Conservation (phyloP, 2,888 invertebrate genomes). For the Sphecodes monilicornis region DNA sequence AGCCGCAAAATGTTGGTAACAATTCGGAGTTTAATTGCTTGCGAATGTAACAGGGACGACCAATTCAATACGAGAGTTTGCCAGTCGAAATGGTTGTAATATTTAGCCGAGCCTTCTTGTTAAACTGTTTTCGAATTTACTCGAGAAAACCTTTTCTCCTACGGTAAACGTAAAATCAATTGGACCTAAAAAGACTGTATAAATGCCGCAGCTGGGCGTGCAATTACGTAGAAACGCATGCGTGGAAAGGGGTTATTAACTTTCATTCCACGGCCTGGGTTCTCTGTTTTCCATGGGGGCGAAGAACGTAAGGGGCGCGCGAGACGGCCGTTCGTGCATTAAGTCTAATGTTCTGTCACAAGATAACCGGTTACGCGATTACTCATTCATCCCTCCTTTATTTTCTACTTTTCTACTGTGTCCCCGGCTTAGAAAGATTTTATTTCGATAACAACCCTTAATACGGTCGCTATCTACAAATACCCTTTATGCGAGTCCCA, state of each 20-base stretch:
- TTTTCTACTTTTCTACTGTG: slow-evolving; percentile 21
- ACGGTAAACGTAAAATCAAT: slow-evolving; percentile 1
- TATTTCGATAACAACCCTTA: slow-evolving; percentile 36
- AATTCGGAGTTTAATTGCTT: slow-evolving; percentile 4
- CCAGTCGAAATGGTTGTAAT: neutral
- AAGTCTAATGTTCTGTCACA: slow-evolving; percentile 68
- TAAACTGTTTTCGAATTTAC: neutral
- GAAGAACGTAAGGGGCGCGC: slow-evolving; percentile 32
- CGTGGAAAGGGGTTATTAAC: slow-evolving; percentile 72
- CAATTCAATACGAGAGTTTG: neutral
- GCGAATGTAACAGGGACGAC: neutral
- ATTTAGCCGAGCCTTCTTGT: neutral
- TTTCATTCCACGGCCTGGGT: slow-evolving; percentile 55
- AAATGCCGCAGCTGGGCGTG: neutral
- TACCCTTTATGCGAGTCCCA: neutral
- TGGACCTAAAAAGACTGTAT: slow-evolving; percentile 7
- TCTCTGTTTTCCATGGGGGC: slow-evolving; percentile 55
- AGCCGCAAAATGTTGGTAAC: neutral
- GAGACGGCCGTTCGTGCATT: slow-evolving; percentile 58
- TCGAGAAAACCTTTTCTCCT: neutral
- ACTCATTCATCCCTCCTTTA: slow-evolving; percentile 65
- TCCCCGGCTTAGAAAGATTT: slow-evolving; percentile 2
- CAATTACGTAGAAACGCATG: slow-evolving; percentile 53
- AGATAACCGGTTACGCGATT: slow-evolving; percentile 70
- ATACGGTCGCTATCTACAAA: slow-evolving; percentile 17